Conservation (phyloP, 2,888 invertebrate species). For the Pantelozetes paolii region DNA sequence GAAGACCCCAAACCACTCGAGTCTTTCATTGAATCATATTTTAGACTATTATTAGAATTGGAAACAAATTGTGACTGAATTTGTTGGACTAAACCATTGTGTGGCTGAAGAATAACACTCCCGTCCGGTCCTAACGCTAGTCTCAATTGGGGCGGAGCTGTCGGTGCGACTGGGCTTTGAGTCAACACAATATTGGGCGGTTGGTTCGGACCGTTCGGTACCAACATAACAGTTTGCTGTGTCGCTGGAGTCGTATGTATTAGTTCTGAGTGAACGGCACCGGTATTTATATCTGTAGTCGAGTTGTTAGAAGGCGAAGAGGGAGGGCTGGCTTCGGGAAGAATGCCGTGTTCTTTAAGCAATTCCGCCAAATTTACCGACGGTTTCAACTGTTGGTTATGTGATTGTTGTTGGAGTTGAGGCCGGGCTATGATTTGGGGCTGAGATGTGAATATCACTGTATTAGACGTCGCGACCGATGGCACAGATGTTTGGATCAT, state of each 20-base stretch:
- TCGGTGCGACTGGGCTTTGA: slow-evolving; percentile 11
- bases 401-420: slow-evolving; percentile 37
- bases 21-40: slow-evolving; percentile 40
- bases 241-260: background rate
- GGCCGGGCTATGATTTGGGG: slow-evolving; percentile 39
- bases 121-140: slow-evolving; percentile 49
- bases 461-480: slow-evolving; percentile 35
- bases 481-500: slow-evolving; percentile 28
- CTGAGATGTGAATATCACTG: slow-evolving; percentile 44
- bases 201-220: slow-evolving; percentile 35
- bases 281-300: slow-evolving; percentile 14
- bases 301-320: slow-evolving; percentile 41
- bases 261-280: background rate
- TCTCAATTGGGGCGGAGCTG: slow-evolving; percentile 47
- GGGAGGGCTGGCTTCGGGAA: slow-evolving; percentile 46
- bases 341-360: slow-evolving; percentile 48
- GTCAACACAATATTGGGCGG: slow-evolving; percentile 30
- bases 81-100: slow-evolving; percentile 15
- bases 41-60: slow-evolving; percentile 26
- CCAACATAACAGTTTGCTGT: slow-evolving; percentile 39
- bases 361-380: slow-evolving; percentile 48
- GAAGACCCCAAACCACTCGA: slow-evolving; percentile 43
- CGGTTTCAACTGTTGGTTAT: slow-evolving; percentile 28
- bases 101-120: slow-evolving; percentile 48
- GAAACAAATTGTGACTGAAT: slow-evolving; percentile 24